Percentiles rank a stretch among this genome's conserved stretches.
These are phyloP conservation scores for Drosophila quadrilineata DNA, from an alignment of 1,140 invertebrate species.

Conservation along the genomic window DNA sequence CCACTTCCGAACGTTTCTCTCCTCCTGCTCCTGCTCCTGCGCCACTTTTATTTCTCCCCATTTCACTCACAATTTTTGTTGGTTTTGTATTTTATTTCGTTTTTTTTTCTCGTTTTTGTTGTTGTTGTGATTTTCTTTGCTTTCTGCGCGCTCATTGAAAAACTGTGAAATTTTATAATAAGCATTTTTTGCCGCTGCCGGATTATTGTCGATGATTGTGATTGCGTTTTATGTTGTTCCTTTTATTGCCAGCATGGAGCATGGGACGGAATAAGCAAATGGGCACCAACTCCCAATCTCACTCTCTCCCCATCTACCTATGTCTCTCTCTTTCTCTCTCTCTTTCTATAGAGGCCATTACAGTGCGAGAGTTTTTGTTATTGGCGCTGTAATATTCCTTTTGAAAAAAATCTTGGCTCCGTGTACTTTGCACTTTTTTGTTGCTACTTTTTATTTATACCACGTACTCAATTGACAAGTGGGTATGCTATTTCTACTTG, in stretches of 20 bases:
- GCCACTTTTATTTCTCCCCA: too few species aligned
- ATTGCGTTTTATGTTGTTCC: constrained; percentile 80
- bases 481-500: too few species aligned
- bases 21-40: too few species aligned
- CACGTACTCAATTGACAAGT: too few species aligned
- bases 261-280: constrained; percentile 1
- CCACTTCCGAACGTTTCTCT: too few species aligned
- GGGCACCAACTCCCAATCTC: background rate
- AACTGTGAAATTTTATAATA: constrained; percentile 82
- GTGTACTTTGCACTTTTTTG: constrained; percentile 33
- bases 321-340: constrained; percentile 12
- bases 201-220: constrained; percentile 81
- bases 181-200: constrained; percentile 77
- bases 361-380: constrained; percentile 26
- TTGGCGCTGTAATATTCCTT: constrained; percentile 71
- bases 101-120: constrained; percentile 21
- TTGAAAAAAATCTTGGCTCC: constrained; percentile 66
- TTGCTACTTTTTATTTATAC: constrained; percentile 10
- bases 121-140: constrained; percentile 21
- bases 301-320: constrained; percentile 4
- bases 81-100: constrained; percentile 4
- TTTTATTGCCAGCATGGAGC: constrained; percentile 63
- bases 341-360: constrained; percentile 6
- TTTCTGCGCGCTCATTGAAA: constrained; percentile 72
- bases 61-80: too few species aligned